These are phyloP conservation scores for Rhizoglyphus robini DNA, from an alignment of 1,140 invertebrate species.

Conservation along the genomic window DNA sequence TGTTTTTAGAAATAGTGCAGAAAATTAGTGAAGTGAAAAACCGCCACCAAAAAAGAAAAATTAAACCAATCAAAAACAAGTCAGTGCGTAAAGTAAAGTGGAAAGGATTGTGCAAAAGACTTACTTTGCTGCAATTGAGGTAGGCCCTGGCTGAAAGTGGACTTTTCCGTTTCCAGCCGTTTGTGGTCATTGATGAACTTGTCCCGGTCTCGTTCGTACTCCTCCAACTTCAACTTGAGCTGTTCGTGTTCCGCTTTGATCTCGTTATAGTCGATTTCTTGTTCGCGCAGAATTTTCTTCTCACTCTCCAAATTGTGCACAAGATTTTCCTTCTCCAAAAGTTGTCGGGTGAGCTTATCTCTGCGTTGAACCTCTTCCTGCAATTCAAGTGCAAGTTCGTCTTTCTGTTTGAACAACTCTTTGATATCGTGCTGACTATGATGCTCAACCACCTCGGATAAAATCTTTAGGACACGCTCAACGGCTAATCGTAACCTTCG, in stretches of 20 bases:
- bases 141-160: slow-evolving; percentile 11
- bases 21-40: background rate
- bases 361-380: slow-evolving; percentile 21
- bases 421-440: slow-evolving; percentile 23
- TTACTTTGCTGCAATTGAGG: slow-evolving; percentile 20
- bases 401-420: slow-evolving; percentile 22
- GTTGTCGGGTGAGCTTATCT: slow-evolving; percentile 5
- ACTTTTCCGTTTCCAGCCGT: slow-evolving; percentile 15
- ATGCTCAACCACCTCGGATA: slow-evolving; percentile 6
- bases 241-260: background rate
- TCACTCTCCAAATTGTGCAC: slow-evolving; percentile 6
- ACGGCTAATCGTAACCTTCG: slow-evolving; percentile 22
- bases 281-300: background rate
- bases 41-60: background rate
- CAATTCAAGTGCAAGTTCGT: slow-evolving; percentile 21
- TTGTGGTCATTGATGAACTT: slow-evolving; percentile 10
- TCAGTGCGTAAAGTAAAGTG: background rate
- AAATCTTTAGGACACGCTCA: slow-evolving; percentile 2
- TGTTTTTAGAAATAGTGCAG: background rate
- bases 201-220: slow-evolving; percentile 12
- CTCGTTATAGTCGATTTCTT: slow-evolving; percentile 13
- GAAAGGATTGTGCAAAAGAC: background rate
- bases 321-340: slow-evolving; percentile 5
- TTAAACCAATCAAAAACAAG: slow-evolving; percentile 10
- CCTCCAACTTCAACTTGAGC: background rate